Percentiles rank a stretch among this genome's conserved stretches.
Evolutionary conservation across 2,797 vertebrate species (phyloP).

Genomic region (Melopsittacus undulatus): DNA sequence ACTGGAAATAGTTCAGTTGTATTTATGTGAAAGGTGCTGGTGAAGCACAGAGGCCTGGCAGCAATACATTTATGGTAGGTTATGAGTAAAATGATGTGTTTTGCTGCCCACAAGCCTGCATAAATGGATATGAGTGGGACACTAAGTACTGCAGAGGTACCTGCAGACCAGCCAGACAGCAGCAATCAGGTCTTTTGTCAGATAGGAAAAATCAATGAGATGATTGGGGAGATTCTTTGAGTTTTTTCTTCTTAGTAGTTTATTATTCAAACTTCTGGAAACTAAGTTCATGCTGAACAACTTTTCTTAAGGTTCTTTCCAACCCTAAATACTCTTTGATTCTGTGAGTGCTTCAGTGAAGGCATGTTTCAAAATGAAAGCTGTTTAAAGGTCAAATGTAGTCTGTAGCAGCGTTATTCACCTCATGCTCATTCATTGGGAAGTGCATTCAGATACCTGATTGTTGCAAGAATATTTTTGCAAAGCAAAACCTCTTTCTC

Average conservation of each 20-base stretch:
- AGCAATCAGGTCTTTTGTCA: not conserved
- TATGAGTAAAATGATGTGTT: not conserved
- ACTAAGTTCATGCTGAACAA: not conserved
- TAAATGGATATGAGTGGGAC: not conserved
- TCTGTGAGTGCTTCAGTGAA: not conserved
- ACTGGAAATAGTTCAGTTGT: not conserved
- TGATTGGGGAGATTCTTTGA: not conserved
- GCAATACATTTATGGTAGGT: not conserved
- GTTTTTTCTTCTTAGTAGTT: not conserved
- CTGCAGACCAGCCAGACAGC: accelerated
- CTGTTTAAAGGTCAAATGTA: not conserved
- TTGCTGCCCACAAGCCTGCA: not conserved
- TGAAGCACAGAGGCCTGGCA: not conserved
- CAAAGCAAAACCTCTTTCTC: constrained; percentile 52
- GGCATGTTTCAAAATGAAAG: not conserved
- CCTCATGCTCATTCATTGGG: not conserved
- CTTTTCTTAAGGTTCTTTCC: not conserved
- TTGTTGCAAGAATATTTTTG: constrained; percentile 64
- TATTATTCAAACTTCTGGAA: not conserved
- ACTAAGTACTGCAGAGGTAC: accelerated
- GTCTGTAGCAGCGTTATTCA: constrained; percentile 39
- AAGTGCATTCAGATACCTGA: constrained; percentile 49
- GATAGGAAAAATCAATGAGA: not conserved
- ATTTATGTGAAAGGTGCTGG: not conserved
- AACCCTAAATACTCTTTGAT: not conserved